Conservation (phyloP, 2,888 invertebrate genomes). For the Andrena dorsata region DNA sequence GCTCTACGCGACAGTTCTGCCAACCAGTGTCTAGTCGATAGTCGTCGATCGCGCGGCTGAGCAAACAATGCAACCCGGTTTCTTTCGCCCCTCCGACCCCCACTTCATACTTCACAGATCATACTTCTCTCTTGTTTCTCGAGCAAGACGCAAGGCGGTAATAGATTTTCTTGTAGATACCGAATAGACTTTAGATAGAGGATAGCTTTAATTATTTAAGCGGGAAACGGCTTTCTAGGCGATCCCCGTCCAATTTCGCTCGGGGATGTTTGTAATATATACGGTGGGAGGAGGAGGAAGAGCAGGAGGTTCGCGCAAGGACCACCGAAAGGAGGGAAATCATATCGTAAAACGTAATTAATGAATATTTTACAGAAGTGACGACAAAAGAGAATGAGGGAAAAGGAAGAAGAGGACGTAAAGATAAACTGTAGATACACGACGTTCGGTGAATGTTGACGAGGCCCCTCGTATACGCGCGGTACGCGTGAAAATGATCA, state of each 20-base stretch:
- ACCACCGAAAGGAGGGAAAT: constrained; percentile 77
- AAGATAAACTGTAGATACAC: constrained; percentile 82
- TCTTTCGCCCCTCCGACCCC: background rate
- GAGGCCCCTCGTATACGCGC: constrained; percentile 60
- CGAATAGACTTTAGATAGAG: constrained; percentile 82
- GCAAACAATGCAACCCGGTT: constrained; percentile 30
- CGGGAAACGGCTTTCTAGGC: constrained; percentile 78
- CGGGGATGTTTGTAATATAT: constrained; percentile 74
- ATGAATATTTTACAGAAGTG: constrained; percentile 84
- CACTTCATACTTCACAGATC: constrained; percentile 1
- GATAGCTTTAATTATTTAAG: constrained; percentile 85
- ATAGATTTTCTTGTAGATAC: constrained; percentile 84
- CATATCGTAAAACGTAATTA: constrained; percentile 84
- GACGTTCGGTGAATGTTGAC: constrained; percentile 66
- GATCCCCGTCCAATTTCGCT: constrained; percentile 67
- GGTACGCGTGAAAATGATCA: constrained; percentile 68
- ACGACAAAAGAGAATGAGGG: constrained; percentile 33
- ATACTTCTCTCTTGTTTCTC: constrained; percentile 72
- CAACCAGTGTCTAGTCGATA: constrained; percentile 51
- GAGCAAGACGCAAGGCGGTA: constrained; percentile 69
- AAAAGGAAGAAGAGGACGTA: constrained; percentile 29
- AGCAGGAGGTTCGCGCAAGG: constrained; percentile 55
- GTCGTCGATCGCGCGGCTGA: constrained; percentile 44
- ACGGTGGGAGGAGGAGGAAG: constrained; percentile 29
- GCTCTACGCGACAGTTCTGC: background rate